Evolutionary conservation across 2,888 invertebrate species (phyloP), one percentile per base, ranked within the genome.

Genomic region (Gortyna flavago): DNA sequence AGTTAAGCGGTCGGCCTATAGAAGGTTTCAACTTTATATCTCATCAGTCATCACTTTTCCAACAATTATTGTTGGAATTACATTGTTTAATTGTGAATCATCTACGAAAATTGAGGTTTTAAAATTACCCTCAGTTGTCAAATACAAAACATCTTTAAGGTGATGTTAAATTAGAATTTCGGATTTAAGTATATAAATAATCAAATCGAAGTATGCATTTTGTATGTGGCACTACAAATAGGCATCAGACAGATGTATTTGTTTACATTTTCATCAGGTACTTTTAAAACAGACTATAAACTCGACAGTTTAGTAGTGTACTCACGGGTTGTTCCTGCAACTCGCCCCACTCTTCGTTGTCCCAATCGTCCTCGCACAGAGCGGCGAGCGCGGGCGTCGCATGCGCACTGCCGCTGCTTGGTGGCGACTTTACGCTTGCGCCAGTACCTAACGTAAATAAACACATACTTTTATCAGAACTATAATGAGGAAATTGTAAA

Each of bases 311-410:
- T 18, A 70, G 8, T 18, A 68, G 32, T 59, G 25, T 66, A 73
- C 76, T 93, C 93, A 98, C 98, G 88, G 98, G 98, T 94, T 98
- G 98, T 92, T 98, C 98, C 93, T 98, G 98, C 80, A 98, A 96
- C 90, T 98, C 98, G 73, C 98, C 98, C 98, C 98, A 98, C 93
- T 98, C 98, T 90, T 98, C 98, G 92, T 98, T 98, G 92, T 98
- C 98, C 98, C 98, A 98, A 70, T 98, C 98, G 93, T 98, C 97
- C 64, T 97, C 97, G 87, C 97, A 97, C 35, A 97, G 96, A 32
- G 97, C 97, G 89, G 97, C 97, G 81, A 96, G 97, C 85, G 94
- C 96, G 85, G 93, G 96, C 92, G 95, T 97, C 91, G 93, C 97
- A 79, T 91, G 97, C 94, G 92, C 97, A 95, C 92, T 96, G 86